A percentile compares a stretch with the other conserved stretches of the same genome.
Conservation (phyloP, 1,140 invertebrate species). For the Propsilocerus akamusi region DNA sequence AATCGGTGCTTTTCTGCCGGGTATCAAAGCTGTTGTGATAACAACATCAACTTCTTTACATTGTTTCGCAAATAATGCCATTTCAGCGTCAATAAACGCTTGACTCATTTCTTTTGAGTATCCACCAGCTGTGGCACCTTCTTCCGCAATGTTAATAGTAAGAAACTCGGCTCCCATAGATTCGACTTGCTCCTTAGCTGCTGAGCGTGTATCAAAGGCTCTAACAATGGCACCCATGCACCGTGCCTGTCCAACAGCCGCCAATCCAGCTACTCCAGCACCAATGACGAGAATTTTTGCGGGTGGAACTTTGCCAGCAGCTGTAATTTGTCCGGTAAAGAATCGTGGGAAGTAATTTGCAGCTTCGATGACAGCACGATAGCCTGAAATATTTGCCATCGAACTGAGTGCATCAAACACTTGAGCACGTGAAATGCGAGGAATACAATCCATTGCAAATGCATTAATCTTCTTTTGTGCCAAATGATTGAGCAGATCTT, state of each 20-base stretch:
- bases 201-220: slow-evolving; percentile 71
- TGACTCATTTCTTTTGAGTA: slow-evolving; percentile 85
- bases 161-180: slow-evolving; percentile 76
- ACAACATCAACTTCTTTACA: slow-evolving; percentile 63
- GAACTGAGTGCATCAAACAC: slow-evolving; percentile 81
- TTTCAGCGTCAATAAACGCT: slow-evolving; percentile 73
- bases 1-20: slow-evolving; percentile 68
- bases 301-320: slow-evolving; percentile 68
- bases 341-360: slow-evolving; percentile 78
- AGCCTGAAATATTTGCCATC: slow-evolving; percentile 85
- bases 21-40: slow-evolving; percentile 75
- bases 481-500: slow-evolving; percentile 50
- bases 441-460: slow-evolving; percentile 74
- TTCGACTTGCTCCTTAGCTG: slow-evolving; percentile 78
- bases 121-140: slow-evolving; percentile 64
- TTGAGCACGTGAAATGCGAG: slow-evolving; percentile 65
- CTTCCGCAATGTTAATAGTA: slow-evolving; percentile 60
- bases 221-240: slow-evolving; percentile 80
- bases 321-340: slow-evolving; percentile 71
- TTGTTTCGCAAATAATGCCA: slow-evolving; percentile 71
- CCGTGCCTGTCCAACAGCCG: slow-evolving; percentile 68
- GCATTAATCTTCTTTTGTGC: slow-evolving; percentile 53
- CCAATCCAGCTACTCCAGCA: slow-evolving; percentile 72
- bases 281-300: slow-evolving; percentile 76
- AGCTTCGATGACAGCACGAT: slow-evolving; percentile 76